phyloP scores from a whole-genome alignment of 30 jellyfish, hydroid and myxozoan genomes.

The Turritopsis rubra region DNA sequence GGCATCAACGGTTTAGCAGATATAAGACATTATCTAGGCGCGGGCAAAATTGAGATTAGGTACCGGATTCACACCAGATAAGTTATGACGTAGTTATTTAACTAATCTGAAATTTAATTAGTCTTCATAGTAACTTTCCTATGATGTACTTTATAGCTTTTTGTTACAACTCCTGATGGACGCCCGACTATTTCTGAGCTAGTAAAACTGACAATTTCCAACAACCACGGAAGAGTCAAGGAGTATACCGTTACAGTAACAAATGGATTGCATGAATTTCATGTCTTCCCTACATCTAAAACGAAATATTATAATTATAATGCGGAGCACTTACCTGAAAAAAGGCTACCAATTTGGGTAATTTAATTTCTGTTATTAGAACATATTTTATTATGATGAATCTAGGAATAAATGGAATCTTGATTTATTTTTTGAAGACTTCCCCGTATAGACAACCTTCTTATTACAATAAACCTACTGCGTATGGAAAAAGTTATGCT shows the following conservation, averaged over 20 bases:
- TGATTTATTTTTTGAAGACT: background rate
- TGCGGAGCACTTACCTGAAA: background rate
- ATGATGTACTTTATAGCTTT: background rate
- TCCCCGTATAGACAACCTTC: background rate
- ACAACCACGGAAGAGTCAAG: background rate
- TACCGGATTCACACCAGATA: too few species aligned
- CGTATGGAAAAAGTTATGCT: background rate
- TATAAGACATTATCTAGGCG: too few species aligned
- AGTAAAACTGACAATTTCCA: background rate
- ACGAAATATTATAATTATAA: background rate
- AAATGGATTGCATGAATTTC: slow-evolving; percentile 5
- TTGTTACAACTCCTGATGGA: slow-evolving; percentile 18
- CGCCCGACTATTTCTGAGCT: background rate
- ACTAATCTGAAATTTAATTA: too few species aligned
- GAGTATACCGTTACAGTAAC: background rate
- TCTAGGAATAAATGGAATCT: background rate
- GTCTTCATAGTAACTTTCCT: too few species aligned
- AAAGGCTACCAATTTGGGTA: background rate
- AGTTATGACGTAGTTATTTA: too few species aligned
- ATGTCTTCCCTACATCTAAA: background rate
- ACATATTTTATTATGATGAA: background rate
- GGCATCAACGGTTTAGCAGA: too few species aligned
- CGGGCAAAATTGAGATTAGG: too few species aligned
- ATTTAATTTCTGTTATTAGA: background rate
- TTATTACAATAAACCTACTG: background rate